Conservation (phyloP, 2,113 vertebrate genomes). For the Strix aluco region DNA sequence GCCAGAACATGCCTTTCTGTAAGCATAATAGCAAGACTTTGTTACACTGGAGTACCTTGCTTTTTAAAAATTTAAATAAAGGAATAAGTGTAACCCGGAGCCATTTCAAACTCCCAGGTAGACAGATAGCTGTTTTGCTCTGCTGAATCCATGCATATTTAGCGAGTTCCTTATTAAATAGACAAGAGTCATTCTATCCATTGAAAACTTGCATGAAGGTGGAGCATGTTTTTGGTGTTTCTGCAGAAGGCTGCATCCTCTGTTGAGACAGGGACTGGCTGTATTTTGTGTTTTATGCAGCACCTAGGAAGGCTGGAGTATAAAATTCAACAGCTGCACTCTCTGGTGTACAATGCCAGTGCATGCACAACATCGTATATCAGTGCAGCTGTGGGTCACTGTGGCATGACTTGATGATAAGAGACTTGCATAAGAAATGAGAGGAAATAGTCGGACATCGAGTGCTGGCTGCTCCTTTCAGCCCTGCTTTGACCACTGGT, state of each 20-base stretch:
- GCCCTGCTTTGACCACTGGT: not conserved
- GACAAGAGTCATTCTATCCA: not conserved
- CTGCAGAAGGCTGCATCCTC: not conserved
- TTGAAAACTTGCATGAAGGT: not conserved
- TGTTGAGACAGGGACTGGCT: not conserved
- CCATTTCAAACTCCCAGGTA: not conserved
- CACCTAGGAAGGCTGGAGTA: conserved; percentile 1
- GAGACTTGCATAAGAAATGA: conserved; percentile 20
- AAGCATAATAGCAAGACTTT: not conserved
- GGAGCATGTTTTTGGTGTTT: not conserved
- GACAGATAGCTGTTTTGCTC: not conserved
- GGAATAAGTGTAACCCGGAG: not conserved
- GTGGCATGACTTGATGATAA: not conserved
- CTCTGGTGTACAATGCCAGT: not conserved
- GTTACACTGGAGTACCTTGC: not conserved
- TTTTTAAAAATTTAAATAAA: conserved; percentile 4
- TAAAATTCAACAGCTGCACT: not conserved
- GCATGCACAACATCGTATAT: not conserved
- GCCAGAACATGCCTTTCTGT: not conserved
- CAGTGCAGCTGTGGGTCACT: conserved; percentile 36
- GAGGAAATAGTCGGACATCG: not conserved
- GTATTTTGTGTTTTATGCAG: not conserved
- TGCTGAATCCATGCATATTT: not conserved
- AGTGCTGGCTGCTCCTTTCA: not conserved
- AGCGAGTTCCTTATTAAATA: not conserved